Evolutionary conservation across 2,888 invertebrate genomes (phyloP), one percentile per base, ranked within the genome.

Genomic region (Galerucella pusilla): DNA sequence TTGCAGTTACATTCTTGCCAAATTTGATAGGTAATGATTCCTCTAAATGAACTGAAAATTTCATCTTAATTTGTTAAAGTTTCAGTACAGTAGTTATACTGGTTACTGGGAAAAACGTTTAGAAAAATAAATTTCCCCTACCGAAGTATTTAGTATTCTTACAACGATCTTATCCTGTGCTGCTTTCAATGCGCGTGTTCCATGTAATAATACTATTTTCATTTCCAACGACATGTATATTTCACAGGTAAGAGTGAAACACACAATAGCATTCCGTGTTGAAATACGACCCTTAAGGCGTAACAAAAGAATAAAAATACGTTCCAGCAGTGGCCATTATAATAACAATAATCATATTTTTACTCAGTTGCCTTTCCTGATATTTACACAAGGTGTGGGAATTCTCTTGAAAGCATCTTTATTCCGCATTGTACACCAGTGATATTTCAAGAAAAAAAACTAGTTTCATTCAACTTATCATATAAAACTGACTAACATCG

Each of bases 291-390:
- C 57, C 46, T 49, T 14, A 66, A 49, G 67, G 70, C 68, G 57
- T 68, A 71, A 67, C 66, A 67, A 68, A 73, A 64, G 59, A 77
- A 79, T 76, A 74, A 75, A 78, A 75, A 72, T 75, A 71, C 57
- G 74, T 74, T 57, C 67, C 77, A 77, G 73, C 77, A 77, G 65
- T 75, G 64, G 75, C 78, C 66, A 77, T 77, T 70, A 72, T 78
- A 78, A 78, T 78, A 78, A 78, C 78, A 73, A 74, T 78, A 75
- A 77, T 78, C 74, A 75, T 78, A 78, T 77, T 73, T 75, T 61
- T 69, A 57, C 67, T 66, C 66, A 66, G 60, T 72, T 68, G 57
- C 70, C 69, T 54, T 68, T 67, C 35, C 60, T 67, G 72, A 59
- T 66, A 60, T 72, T 72, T 72, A 66, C 60, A 60, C 45, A 59